Conservation (phyloP, 2,113 vertebrate genomes). For the Ploceus nigricollis region DNA sequence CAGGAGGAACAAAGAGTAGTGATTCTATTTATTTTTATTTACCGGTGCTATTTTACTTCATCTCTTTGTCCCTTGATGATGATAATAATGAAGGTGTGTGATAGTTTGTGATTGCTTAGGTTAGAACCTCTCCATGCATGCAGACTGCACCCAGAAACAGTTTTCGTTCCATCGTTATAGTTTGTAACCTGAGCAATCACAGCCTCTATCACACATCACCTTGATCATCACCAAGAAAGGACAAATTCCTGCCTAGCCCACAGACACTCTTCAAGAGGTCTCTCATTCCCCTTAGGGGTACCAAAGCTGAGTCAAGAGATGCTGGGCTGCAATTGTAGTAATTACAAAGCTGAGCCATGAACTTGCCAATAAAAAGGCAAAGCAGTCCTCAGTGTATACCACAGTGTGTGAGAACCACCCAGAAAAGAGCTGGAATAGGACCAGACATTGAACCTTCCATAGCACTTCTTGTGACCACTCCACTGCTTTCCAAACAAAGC, state of each 20-base stretch:
- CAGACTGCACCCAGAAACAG: not conserved
- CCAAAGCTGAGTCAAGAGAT: not conserved
- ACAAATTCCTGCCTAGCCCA: not conserved
- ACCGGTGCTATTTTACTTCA: not conserved
- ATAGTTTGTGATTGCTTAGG: not conserved
- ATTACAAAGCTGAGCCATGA: not conserved
- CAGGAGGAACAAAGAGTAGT: not conserved
- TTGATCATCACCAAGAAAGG: not conserved
- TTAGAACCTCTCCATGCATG: not conserved
- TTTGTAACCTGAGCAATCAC: not conserved
- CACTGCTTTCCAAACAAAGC: not conserved
- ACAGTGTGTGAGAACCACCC: not conserved
- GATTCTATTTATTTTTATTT: not conserved
- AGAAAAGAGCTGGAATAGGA: not conserved
- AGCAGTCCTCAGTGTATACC: not conserved
- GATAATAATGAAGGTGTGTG: not conserved
- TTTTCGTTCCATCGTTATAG: not conserved
- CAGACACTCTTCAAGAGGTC: not conserved
- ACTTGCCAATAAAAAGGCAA: not conserved
- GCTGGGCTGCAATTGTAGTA: not conserved
- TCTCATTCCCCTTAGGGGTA: not conserved
- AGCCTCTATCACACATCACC: not conserved
- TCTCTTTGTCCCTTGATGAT: not conserved
- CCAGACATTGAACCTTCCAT: accelerated
- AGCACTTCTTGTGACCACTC: not conserved